A percentile compares a stretch with the other conserved stretches of the same genome.
Conservation (phyloP, 2,797 vertebrate genomes). For the Lepilemur septentrionalis region DNA sequence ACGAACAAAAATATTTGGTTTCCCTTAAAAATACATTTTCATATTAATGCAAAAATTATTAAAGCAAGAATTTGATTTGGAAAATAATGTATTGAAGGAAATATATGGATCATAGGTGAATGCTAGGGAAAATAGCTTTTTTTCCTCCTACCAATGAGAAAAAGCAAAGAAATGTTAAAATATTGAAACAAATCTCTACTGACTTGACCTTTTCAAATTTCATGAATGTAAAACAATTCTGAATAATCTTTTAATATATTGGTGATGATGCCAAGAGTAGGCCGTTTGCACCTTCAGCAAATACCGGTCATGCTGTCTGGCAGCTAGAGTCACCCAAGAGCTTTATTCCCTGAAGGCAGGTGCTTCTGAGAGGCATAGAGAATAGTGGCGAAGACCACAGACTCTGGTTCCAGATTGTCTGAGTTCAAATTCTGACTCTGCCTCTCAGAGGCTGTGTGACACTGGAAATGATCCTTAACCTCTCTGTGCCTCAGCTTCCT, state of each 20-base stretch:
- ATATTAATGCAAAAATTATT: not conserved
- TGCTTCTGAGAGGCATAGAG: not conserved
- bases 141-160: not conserved
- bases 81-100: not conserved
- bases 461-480: not conserved
- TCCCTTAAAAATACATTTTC: not conserved
- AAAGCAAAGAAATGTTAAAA: not conserved
- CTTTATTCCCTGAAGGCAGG: not conserved
- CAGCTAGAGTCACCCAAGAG: fast-evolving
- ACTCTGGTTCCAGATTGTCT: not conserved
- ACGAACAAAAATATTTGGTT: not conserved
- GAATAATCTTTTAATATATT: not conserved
- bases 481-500: not conserved
- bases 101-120: not conserved
- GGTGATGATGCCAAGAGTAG: not conserved
- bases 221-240: not conserved
- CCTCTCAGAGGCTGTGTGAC: not conserved
- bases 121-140: not conserved
- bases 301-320: not conserved
- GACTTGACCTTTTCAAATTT: not conserved
- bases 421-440: not conserved
- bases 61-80: constrained; percentile 13
- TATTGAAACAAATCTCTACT: not conserved
- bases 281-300: not conserved
- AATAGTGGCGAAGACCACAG: not conserved